Evolutionary conservation across 2,888 invertebrate species (phyloP), one percentile per base, ranked within the genome.

Genomic region (Pandemis cinnamomeana): DNA sequence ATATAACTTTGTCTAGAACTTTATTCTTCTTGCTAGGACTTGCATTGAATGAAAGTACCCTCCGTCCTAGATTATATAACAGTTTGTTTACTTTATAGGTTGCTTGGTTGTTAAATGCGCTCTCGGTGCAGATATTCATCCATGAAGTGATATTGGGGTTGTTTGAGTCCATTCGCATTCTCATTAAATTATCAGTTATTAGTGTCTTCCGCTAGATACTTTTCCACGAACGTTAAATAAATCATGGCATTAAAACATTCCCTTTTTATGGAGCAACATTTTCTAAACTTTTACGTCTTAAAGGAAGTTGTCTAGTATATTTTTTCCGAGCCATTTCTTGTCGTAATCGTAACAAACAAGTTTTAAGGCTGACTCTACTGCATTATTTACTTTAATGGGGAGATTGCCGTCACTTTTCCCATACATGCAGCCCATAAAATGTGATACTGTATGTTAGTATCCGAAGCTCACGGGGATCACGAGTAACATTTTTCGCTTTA

Each of bases 11-110:
- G 53, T 46, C 58, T 44, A 20, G 20, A 60, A 55, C 55, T 55
- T 58, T 1, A 68, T 7, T 46, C 36, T 70, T 62, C 13, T 48
- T 20, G 15, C n/a, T 4, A 20, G 7, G 48, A 62, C 51, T 62
- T 41, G 48, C 51, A 27, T 20, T 51, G 61, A 63, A 62, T 42
- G 61, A 53, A 62, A 63, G 11, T 53, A 63, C 42, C 20, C 51
- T 48, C 15, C 20, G 53, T 44, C 20, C 44, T 66, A 7, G 58
- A 66, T 64, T 60, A 63, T 63, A 4, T 63, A 55, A 41, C 66
- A 66, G 51, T 44, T 66, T 66, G 71, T 67, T 71, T 71, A 71
- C 66, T 66, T 71, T 51, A 44, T 20, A 71, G 20, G 48, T 51
- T 66, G 20, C 46, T 66, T 55, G 60, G 6, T 60, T 66, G 66